These are phyloP conservation scores for Corythornis madagascariensis DNA, from an alignment of 2,113 vertebrate species.

Conservation along the genomic window DNA sequence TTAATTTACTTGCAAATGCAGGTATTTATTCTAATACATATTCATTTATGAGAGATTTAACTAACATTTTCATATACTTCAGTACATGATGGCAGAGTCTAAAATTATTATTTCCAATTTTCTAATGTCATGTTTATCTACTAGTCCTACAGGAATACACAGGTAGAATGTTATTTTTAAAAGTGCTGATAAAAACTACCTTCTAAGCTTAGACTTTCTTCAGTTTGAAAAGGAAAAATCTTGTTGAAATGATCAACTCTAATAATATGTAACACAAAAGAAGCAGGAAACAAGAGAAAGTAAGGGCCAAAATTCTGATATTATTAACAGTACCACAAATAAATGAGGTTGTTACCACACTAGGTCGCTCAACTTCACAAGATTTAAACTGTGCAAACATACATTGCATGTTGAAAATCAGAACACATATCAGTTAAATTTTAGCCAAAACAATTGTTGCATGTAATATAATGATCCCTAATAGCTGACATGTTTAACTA, in stretches of 20 bases:
- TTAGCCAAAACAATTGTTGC: neutral
- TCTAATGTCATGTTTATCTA: neutral
- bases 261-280: neutral
- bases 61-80: neutral
- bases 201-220: neutral
- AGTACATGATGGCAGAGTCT: neutral
- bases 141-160: neutral
- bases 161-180: neutral
- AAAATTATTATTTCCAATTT: constrained; percentile 8
- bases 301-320: neutral
- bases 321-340: neutral
- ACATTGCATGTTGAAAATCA: neutral
- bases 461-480: neutral
- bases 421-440: neutral
- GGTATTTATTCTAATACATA: neutral
- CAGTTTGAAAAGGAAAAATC: neutral
- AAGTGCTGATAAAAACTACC: neutral
- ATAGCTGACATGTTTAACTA: neutral
- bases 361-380: neutral
- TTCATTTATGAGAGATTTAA: neutral
- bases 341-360: neutral
- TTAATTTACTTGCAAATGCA: neutral
- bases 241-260: neutral
- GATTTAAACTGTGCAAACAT: neutral
- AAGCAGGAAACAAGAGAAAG: neutral